Conservation (phyloP, 2,888 invertebrate genomes). For the Caenorhabditis sp. region DNA sequence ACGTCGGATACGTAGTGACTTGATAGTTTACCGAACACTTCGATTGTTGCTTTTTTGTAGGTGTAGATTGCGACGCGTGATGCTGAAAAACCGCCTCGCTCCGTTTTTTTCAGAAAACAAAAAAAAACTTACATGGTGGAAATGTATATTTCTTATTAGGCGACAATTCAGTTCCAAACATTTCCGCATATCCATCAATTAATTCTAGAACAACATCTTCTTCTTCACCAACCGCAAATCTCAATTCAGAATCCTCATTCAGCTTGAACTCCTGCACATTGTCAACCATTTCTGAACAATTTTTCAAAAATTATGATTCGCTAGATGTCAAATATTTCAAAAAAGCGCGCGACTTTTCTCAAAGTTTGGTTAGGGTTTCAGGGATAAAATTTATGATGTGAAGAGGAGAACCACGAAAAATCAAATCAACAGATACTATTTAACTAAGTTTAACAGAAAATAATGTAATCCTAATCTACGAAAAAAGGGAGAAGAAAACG, state of each 20-base stretch:
- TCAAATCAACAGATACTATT: background rate
- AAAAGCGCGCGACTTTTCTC: background rate
- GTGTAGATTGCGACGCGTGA: conserved; percentile 95
- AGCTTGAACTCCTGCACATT: conserved; percentile 48
- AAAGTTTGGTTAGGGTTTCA: background rate
- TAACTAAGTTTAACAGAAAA: background rate
- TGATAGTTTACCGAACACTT: conserved; percentile 86
- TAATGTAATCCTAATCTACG: background rate
- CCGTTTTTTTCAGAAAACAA: too few species aligned
- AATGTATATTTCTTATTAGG: conserved; percentile 80
- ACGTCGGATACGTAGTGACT: conserved; percentile 93
- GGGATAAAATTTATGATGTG: background rate
- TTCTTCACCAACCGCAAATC: conserved; percentile 54
- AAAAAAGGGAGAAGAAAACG: background rate
- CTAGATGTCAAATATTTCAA: background rate
- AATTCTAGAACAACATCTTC: conserved; percentile 76
- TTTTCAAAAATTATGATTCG: background rate
- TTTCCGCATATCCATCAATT: conserved; percentile 88
- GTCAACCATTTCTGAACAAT: conserved; percentile 6
- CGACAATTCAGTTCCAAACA: conserved; percentile 94
- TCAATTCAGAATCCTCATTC: conserved; percentile 64
- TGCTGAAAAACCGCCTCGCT: conserved; percentile 80
- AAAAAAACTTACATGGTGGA: conserved; percentile 59
- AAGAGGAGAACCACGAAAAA: background rate
- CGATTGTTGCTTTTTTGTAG: conserved; percentile 90